Percentiles rank a stretch among this genome's conserved stretches.
Evolutionary conservation across 2,888 invertebrate species (phyloP).

Genomic region (Amorpha juglandis): DNA sequence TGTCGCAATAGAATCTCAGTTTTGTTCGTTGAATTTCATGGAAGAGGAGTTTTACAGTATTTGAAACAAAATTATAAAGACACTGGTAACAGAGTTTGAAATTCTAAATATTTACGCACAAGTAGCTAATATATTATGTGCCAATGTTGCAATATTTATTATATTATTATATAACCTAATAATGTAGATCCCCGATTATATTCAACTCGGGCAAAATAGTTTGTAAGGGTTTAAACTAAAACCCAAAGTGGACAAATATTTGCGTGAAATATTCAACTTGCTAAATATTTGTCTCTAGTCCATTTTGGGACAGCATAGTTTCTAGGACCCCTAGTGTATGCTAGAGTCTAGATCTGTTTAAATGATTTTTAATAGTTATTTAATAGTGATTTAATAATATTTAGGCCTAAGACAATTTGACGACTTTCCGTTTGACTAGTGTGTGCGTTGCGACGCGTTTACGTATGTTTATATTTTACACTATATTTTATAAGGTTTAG

Average conservation of each 20-base stretch:
- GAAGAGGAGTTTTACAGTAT: background rate
- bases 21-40: background rate
- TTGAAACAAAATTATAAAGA: slow-evolving; percentile 30
- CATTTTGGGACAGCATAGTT: background rate
- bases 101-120: slow-evolving; percentile 56
- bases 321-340: background rate
- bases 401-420: slow-evolving; percentile 48
- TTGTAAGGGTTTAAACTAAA: slow-evolving; percentile 30
- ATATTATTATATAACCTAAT: slow-evolving; percentile 31
- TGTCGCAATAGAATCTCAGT: no score
- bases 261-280: background rate
- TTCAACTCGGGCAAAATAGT: slow-evolving; percentile 37
- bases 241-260: background rate
- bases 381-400: slow-evolving; percentile 35
- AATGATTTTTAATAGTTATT: slow-evolving; percentile 34
- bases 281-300: background rate
- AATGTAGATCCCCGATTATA: slow-evolving; percentile 31
- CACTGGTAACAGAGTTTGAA: slow-evolving; percentile 33
- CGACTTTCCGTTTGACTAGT: slow-evolving; percentile 62
- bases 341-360: slow-evolving; percentile 25
- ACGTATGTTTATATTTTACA: slow-evolving; percentile 72
- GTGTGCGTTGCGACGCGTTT: slow-evolving; percentile 77
- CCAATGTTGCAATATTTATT: slow-evolving; percentile 30
- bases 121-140: slow-evolving; percentile 37
- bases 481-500: slow-evolving; percentile 30